Base-by-base conservation (phyloP, 2,797 vertebrate genomes). In the Aselliscus stoliczkanus region DNA sequence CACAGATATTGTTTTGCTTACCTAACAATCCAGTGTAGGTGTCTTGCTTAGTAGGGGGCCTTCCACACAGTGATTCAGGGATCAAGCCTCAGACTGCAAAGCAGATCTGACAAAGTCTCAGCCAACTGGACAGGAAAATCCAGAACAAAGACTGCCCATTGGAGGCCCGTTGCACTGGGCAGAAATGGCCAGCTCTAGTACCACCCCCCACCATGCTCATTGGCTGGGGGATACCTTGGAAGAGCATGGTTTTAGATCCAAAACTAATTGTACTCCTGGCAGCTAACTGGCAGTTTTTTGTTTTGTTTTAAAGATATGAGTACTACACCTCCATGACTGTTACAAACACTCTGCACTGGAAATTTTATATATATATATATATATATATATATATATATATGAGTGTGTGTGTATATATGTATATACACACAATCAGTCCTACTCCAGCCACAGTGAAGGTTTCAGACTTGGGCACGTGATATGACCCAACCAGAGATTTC, bases 171-270 rank as follows among this genome's bases (percentile, higher is more conserved):
- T 12, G 5, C 1, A 0, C 3, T 2, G 21, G 39, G 15, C 69
- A 72, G 47, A 37, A 27, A 34, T 7, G 37, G 70, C 15, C 34
- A 23, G 15, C 14, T 34, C 64, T 5, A 14, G 23, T 3, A 2
- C 2, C 23, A 60, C 15, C 25, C 1, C 0, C 17, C 1, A 0
- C 34, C 29, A 4, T 31, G 31, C 42, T 20, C 15, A 9, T 17
- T 65, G 52, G 20, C 73, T n/a, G 13, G 8, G 20, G 31, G 27
- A 4, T 17, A 4, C 47, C 58, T 15, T 21, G 27, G 4, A 44
- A 47, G 3, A 58, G 0, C 31, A 7, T 0, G 5, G 34, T 12
- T 54, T 86, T 37, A 50, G 10, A 4, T 14, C 76, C 64, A 37
- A 72, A 44, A 18, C 37, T 60, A 76, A 73, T 5, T 10, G 1